Conservation (phyloP, 2,113 vertebrate species). For the Scartelaos histophorus region DNA sequence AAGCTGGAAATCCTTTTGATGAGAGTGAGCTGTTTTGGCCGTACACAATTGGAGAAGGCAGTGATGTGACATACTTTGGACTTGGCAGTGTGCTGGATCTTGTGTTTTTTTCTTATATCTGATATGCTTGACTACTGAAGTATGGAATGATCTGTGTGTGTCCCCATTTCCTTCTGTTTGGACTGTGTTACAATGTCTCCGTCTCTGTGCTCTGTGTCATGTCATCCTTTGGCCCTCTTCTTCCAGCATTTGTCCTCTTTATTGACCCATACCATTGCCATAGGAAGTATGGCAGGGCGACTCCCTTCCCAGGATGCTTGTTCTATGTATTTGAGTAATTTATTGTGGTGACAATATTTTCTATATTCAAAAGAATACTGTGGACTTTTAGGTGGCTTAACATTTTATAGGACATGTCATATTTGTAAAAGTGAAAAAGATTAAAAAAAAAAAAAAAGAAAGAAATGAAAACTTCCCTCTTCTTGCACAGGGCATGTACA, state of each 20-base stretch:
- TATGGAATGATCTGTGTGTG: constrained; percentile 57
- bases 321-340: constrained; percentile 87
- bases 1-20: constrained; percentile 48
- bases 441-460: constrained; percentile 17
- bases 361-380: constrained; percentile 85
- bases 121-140: constrained; percentile 52
- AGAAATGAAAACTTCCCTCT: constrained; percentile 69
- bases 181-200: constrained; percentile 62
- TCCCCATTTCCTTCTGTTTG: constrained; percentile 67
- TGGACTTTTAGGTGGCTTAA: constrained; percentile 92
- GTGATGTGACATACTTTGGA: constrained; percentile 52
- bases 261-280: constrained; percentile 62
- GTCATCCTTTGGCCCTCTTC: constrained; percentile 51
- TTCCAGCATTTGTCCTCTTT: constrained; percentile 47
- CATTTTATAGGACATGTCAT: constrained; percentile 92
- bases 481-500: constrained; percentile 87
- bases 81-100: constrained; percentile 51
- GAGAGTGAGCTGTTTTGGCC: constrained; percentile 26
- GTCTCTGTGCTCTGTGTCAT: constrained; percentile 61
- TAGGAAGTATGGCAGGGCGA: constrained; percentile 55
- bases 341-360: constrained; percentile 91
- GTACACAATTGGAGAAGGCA: constrained; percentile 31
- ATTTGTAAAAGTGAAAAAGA: constrained; percentile 85
- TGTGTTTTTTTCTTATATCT: constrained; percentile 51
- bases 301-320: constrained; percentile 69